phyloP scores from a whole-genome alignment of 2,888 invertebrate species.

The Timema podura region DNA sequence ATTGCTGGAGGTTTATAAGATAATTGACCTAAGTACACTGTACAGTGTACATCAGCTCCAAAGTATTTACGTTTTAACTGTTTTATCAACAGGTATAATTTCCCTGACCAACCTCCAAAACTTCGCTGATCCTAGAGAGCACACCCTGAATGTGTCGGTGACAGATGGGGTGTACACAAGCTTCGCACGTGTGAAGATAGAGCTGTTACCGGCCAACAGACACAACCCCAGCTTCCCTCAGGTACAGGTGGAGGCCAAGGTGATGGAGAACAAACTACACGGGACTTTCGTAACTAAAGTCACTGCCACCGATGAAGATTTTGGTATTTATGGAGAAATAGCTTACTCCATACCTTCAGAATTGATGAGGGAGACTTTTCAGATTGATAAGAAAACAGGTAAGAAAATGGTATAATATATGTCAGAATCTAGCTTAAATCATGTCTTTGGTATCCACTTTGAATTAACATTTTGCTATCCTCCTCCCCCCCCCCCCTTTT shows the following conservation, averaged over 20 bases:
- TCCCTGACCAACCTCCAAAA: conserved; percentile 70
- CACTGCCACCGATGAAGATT: conserved; percentile 77
- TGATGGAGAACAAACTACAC: conserved; percentile 74
- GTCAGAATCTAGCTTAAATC: too few relatives aligned
- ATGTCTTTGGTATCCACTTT: too few relatives aligned
- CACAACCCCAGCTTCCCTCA: conserved; percentile 76
- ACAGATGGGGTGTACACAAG: conserved; percentile 94
- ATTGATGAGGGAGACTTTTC: conserved; percentile 65
- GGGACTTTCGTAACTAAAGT: conserved; percentile 73
- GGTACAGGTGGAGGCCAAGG: conserved; percentile 70
- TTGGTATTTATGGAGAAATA: conserved; percentile 66
- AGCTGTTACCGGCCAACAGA: conserved; percentile 72
- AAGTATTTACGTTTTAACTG: too few relatives aligned
- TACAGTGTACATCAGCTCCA: too few relatives aligned
- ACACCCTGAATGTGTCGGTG: conserved; percentile 84
- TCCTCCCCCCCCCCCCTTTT: neutral
- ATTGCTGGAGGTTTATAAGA: too few relatives aligned
- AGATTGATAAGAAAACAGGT: conserved; percentile 67
- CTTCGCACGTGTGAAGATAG: conserved; percentile 76
- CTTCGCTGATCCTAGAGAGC: conserved; percentile 60
- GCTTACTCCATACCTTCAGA: conserved; percentile 76
- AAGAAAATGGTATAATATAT: conserved; percentile 20
- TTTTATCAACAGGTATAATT: conserved; percentile 51
- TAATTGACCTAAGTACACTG: too few relatives aligned
- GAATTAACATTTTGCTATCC: too few relatives aligned